A percentile compares a stretch with the other conserved stretches of the same genome.
Conservation (phyloP, 2,888 invertebrate genomes). For the Leucozona laternaria region DNA sequence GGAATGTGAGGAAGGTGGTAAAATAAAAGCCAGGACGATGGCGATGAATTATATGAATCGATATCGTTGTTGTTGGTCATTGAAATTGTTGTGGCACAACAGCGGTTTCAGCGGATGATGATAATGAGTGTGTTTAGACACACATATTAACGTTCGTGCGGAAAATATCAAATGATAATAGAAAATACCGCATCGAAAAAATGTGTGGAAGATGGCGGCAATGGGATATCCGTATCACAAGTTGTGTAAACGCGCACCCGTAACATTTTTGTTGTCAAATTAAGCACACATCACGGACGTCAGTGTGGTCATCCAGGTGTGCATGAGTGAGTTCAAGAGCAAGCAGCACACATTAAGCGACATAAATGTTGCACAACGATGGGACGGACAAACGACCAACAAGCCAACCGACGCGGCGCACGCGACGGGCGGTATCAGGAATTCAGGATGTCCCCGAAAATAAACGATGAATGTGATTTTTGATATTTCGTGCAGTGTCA, state of each 20-base stretch:
- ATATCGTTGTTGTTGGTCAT: slow-evolving; percentile 18
- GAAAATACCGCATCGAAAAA: slow-evolving; percentile 7
- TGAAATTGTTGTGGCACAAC: slow-evolving; percentile 17
- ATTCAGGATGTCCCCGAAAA: slow-evolving; percentile 38
- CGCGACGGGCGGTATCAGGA: slow-evolving; percentile 21
- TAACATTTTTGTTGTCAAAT: slow-evolving; percentile 69
- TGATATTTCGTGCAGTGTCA: slow-evolving; percentile 53
- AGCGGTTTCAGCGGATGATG: slow-evolving; percentile 9
- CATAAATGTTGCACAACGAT: background rate
- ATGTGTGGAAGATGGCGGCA: slow-evolving; percentile 25
- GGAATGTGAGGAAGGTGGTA: background rate
- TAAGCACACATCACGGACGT: slow-evolving; percentile 60
- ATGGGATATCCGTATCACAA: slow-evolving; percentile 48
- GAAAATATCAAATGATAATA: slow-evolving; percentile 25
- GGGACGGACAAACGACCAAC: background rate
- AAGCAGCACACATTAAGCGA: slow-evolving; percentile 2
- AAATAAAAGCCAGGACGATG: slow-evolving; percentile 13
- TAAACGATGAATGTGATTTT: slow-evolving; percentile 50
- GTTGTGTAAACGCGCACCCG: slow-evolving; percentile 36
- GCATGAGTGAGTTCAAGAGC: slow-evolving; percentile 56
- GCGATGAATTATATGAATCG: slow-evolving; percentile 6
- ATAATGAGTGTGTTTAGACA: slow-evolving; percentile 39
- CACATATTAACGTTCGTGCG: slow-evolving; percentile 17
- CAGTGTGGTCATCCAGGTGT: slow-evolving; percentile 56
- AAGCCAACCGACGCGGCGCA: background rate